Evolutionary conservation across 2,888 invertebrate genomes (phyloP).

Genomic region (Calliphora vomitoria): DNA sequence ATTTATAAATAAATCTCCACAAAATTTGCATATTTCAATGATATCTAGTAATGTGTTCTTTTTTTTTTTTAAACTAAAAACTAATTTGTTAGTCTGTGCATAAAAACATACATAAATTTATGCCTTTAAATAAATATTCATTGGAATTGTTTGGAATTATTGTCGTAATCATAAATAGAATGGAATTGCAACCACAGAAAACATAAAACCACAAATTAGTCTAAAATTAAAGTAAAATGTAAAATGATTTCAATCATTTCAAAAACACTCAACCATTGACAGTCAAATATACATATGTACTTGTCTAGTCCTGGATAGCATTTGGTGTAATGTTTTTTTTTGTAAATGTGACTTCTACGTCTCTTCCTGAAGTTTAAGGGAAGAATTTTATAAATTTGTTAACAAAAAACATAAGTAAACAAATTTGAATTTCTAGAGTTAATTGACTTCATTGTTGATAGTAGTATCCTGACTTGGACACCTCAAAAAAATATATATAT

Average conservation of each 20-base stretch:
- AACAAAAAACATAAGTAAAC: too few species aligned
- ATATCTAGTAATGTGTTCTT: background rate
- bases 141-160: constrained; percentile 32
- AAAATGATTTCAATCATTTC: constrained; percentile 65
- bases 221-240: constrained; percentile 63
- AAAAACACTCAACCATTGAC: constrained; percentile 25
- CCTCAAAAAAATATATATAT: too few species aligned
- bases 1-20: constrained; percentile 33
- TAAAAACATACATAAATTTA: constrained; percentile 14
- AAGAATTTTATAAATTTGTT: too few species aligned
- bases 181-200: constrained; percentile 52
- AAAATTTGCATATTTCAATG: constrained; percentile 62
- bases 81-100: background rate
- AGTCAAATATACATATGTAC: background rate
- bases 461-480: too few species aligned
- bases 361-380: too few species aligned
- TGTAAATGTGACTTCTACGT: too few species aligned
- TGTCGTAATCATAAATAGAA: constrained; percentile 49
- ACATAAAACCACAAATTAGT: constrained; percentile 70
- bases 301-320: background rate
- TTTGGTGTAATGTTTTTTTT: too few species aligned
- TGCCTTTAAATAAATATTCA: constrained; percentile 54
- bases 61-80: constrained; percentile 15
- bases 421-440: too few species aligned
- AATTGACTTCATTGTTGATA: too few species aligned